Percentiles rank a stretch among this genome's conserved stretches.
phyloP scores from a whole-genome alignment of 2,888 invertebrate genomes.

The Drosophila yooni region DNA sequence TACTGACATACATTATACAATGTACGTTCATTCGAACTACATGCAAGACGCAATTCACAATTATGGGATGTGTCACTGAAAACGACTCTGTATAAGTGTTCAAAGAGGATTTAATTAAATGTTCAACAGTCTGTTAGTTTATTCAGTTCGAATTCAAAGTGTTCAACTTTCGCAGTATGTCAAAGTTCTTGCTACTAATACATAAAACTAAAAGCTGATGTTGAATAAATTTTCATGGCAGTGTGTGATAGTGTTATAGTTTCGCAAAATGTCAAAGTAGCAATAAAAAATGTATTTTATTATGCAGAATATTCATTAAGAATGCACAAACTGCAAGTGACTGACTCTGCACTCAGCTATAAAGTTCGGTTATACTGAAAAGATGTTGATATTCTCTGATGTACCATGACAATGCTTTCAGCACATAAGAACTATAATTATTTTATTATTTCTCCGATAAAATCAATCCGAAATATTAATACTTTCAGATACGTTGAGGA shows the following conservation, averaged over 20 bases:
- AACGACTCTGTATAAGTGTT: not conserved
- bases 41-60: not conserved
- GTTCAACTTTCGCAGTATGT: not conserved
- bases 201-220: constrained; percentile 10
- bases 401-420: not conserved
- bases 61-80: not conserved
- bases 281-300: not conserved
- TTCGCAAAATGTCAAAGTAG: not conserved
- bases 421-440: not conserved
- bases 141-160: constrained; percentile 1
- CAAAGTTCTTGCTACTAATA: constrained; percentile 1
- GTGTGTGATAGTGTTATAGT: not conserved
- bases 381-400: not conserved
- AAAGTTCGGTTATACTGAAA: not conserved
- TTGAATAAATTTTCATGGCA: not conserved
- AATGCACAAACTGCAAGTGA: no score
- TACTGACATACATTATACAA: constrained; percentile 6
- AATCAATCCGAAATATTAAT: no score
- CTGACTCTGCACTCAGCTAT: not conserved
- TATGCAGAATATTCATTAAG: not conserved
- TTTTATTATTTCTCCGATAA: no score
- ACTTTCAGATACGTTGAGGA: not conserved
- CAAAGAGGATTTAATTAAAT: constrained; percentile 4
- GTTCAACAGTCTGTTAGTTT: not conserved
- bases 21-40: not conserved